Evolutionary conservation across 92 coral and sea anemone species (phyloP).

Genomic region (Palythoa grandiflora): DNA sequence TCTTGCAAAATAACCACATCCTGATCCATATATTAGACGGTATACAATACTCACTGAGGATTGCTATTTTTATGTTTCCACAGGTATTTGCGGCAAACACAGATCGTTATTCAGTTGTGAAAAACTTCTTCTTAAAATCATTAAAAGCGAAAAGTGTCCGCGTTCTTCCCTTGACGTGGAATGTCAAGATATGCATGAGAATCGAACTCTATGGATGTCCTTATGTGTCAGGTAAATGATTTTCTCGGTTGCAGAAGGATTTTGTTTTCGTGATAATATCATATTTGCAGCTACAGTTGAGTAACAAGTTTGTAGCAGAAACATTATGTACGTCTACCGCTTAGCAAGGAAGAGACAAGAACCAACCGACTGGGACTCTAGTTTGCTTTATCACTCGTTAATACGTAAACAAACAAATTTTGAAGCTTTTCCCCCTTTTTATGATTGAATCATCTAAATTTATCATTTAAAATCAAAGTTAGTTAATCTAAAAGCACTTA

Average conservation of each 20-base stretch:
- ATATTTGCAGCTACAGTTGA: no score
- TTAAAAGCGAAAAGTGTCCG: slow-evolving; percentile 33
- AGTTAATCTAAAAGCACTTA: no score
- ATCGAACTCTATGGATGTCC: slow-evolving; percentile 43
- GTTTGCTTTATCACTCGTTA: no score
- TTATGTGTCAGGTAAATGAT: slow-evolving; percentile 28
- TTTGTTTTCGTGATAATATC: no score
- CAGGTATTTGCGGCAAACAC: slow-evolving; percentile 36
- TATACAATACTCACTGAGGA: not conserved
- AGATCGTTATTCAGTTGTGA: slow-evolving; percentile 39
- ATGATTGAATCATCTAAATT: no score
- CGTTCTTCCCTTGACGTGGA: slow-evolving; percentile 37
- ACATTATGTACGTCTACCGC: no score
- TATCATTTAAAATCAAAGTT: no score
- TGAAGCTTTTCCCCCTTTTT: not conserved
- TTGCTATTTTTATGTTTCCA: not conserved
- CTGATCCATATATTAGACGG: not conserved
- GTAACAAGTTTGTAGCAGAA: no score
- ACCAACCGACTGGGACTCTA: no score
- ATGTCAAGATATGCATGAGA: slow-evolving; percentile 39
- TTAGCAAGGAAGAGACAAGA: no score
- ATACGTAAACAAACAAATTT: no score
- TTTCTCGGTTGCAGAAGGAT: not conserved
- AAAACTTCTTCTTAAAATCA: slow-evolving; percentile 5
- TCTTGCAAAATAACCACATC: not conserved